Evolutionary conservation across 2,797 vertebrate species (phyloP), one percentile per base, ranked within the genome.

Genomic region (Balearica regulorum): DNA sequence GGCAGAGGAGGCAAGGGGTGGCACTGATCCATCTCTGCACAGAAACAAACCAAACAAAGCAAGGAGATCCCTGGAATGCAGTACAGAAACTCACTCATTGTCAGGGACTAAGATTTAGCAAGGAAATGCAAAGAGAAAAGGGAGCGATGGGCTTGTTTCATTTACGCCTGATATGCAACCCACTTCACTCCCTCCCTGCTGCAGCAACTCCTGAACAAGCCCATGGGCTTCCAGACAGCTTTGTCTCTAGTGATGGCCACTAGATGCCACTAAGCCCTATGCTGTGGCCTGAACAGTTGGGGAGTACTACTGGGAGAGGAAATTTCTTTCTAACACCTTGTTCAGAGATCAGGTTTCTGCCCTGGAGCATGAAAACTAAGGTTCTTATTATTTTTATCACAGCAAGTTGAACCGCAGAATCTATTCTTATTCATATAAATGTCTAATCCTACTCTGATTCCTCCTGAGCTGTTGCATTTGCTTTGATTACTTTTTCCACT

Each of bases 361-460:
- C 90, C 84, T 78, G 68, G 54, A 92, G 76, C 16, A 0, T 72
- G 78, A 85, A 90, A 93, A 91, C 46, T 3, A 44, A 91, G 57
- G 44, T 85, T 87, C 54, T 96, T 94, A 35, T 84, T 94, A 95
- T 95, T 95, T 95, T 96, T 89, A 85, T 91, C 75, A 16, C 81
- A 89, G 86, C 81, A 85, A 93, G 88, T 78, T 1, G 10, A 95
- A 92, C 88, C 20, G 5, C 90, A 93, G 92, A 65, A 96, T 86
- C 75, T 94, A 85, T 95, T 96, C 92, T 90, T 96, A 83, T 83
- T 89, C 92, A 92, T 85, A 83, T 87, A 72, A 92, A 94, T 89
- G 81, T 91, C 93, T 95, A 94, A 96, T 96, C 92, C 94, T 71
- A 43, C 92, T 83, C 90, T 72, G 92, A 93, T 95, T 95, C 87